phyloP scores from a whole-genome alignment of 2,113 vertebrate genomes.

The Opisthocomus hoazin region DNA sequence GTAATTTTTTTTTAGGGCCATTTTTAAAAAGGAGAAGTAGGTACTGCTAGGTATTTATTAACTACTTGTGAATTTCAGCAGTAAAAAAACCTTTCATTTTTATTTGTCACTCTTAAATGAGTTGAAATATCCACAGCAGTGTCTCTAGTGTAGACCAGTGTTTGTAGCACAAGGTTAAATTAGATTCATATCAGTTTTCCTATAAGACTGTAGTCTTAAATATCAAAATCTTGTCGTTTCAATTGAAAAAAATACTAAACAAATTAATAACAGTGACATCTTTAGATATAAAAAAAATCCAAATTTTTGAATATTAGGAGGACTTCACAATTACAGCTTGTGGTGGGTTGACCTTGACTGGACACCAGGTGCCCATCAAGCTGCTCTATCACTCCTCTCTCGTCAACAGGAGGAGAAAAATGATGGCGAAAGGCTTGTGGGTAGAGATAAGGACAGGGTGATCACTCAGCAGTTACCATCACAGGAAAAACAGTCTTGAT shows the following conservation, averaged over 20 bases:
- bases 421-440: background rate
- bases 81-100: background rate
- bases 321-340: background rate
- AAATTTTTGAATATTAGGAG: background rate
- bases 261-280: background rate
- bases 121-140: background rate
- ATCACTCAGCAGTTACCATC: background rate
- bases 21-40: background rate
- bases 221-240: background rate
- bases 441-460: background rate
- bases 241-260: background rate
- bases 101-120: background rate
- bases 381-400: background rate
- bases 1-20: background rate
- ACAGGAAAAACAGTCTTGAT: background rate
- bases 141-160: background rate
- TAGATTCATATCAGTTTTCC: background rate
- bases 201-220: background rate
- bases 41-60: background rate
- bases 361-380: background rate
- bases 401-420: rapidly evolving
- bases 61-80: background rate
- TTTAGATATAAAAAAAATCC: background rate
- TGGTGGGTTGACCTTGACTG: background rate
- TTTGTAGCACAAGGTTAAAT: background rate